Evolutionary conservation across 2,797 vertebrate species (phyloP), one percentile per base, ranked within the genome.

Genomic region (Aldrovandia affinis): DNA sequence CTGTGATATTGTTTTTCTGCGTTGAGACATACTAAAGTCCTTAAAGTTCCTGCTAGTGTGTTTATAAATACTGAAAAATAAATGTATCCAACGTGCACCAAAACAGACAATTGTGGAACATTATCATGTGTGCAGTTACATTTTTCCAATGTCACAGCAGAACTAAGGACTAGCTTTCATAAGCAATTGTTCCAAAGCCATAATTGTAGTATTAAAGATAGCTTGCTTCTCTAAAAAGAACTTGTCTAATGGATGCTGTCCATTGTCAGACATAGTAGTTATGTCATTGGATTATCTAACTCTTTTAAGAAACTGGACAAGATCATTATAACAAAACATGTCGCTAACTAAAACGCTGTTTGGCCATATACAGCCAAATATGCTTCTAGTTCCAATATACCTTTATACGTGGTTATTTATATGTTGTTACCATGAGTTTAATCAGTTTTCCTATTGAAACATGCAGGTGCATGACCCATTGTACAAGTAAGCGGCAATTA

Each of bases 1-100:
- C 39, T 47, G 22, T 47, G 25, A 77, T 77, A 77, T 44, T 77
- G 73, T 47, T 77, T 75, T 75, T 77, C 73, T 47, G 39, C 25
- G 73, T n/a, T 77, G 73, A 77, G 33, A 77, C 25, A 25, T 44
- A 47, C 2, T 10, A 77, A 77, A 77, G 55, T 47, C 73, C 10
- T 77, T 77, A 77, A 44, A 77, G 39, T 42, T 22, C 25, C 42
- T 77, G 73, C 47, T 42, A n/a, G 42, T 12, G 18, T 10, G 20
- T 73, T 42, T 77, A 47, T 77, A 47, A 77, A 73, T 42, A 18
- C 36, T 39, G 33, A 73, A 15, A 30, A 68, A 68, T 15, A 63
- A 20, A 68, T 68, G 65, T 36, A 10, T 68, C 30, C 65, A 68
- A 20, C 4, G 7, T 73, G 18, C 36, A 47, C 25, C 42, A 44